Base-by-base conservation (phyloP, 2,797 vertebrate species). In the Meriones psammophilus region DNA sequence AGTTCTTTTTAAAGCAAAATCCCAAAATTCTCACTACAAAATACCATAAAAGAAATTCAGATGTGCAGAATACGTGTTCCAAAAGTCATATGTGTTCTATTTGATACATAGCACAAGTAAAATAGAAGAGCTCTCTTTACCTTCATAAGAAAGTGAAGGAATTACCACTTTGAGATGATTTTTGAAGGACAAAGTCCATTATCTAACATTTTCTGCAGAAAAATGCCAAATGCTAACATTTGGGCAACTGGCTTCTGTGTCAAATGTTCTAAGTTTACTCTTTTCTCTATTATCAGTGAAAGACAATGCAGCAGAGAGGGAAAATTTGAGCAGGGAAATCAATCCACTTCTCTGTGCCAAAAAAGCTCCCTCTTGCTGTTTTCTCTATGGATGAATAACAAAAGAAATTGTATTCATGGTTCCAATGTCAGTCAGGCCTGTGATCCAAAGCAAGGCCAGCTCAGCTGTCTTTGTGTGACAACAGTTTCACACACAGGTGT, bases 271-370 rank as follows among this genome's bases (percentile, higher is more conserved):
- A 76, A 36, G 0, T 74, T 96, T 93, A 97, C 94, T 89, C 60
- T 97, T 98, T 96, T 64, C 39, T 97, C 26, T 92, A 50, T 71
- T 94, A 33, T 88, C 77, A 88, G 90, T 76, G 1, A 97, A 97
- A 97, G 76, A 66, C 94, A 96, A 69, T 89, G 95, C 81, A 79
- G 97, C 94, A 96, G 81, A 95, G 30, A 68, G 58, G 74, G 18
- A 58, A 84, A 94, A 95, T 83, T 1, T 39, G 97, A 95, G 89
- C 46, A 93, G 2, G 5, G 88, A 78, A 96, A 97, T 96, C 93
- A 93, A 62, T 91, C 77, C 69, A 3, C 50, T 83, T 22, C 30
- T 96, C 9, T 92, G 84, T 74, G 87, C 8, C 30, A 85, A 96
- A 80, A 96, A 96, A 96, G 58, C 36, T 92, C 71, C 18, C 50